Base-by-base conservation (phyloP, 2,888 invertebrate genomes). In the Melinaea menophilus region DNA sequence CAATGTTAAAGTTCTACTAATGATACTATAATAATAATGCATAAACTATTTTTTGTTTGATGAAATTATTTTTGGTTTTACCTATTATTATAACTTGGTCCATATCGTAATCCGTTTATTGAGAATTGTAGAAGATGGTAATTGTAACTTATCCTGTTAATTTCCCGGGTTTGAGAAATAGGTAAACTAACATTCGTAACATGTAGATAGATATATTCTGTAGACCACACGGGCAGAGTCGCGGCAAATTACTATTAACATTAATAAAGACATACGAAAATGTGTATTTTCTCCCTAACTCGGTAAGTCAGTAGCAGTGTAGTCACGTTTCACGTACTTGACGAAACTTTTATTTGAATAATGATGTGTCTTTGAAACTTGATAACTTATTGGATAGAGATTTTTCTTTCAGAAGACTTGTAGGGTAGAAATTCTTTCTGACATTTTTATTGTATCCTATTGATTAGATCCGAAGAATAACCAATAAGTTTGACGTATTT, bases 301-400 rank as follows among this genome's bases (percentile, higher is more conserved):
- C 47, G 33, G 41, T 46, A 47, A 58, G 56, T 56, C n/a, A 41
- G 48, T 59, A 61, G 61, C 58, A 65, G 37, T 58, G 60, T 57
- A 60, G 64, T 69, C 69, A 71, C 68, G 71, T 68, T 67, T 62
- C 56, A 65, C 57, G 62, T 64, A 64, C 66, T 64, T 62, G 56
- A 54, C 56, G 45, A 61, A 68, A 69, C 62, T 68, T 65, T 62
- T 67, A 68, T 65, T 69, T 67, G 68, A 69, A 68, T 69, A 67
- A 69, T 67, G 69, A 68, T 65, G 65, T 68, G 66, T 56, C 63
- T 69, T 69, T 66, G 61, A 61, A 64, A 68, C 61, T 64, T 45
- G 47, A 35, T 57, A 64, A 65, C 35, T 68, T 67, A 63, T 66
- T 61, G 46, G 57, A 55, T 54, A 63, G 61, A 59, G 57, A 63